Evolutionary conservation across 1,140 invertebrate genomes (phyloP), one percentile per base, ranked within the genome.

Genomic region (Adelges cooleyi): DNA sequence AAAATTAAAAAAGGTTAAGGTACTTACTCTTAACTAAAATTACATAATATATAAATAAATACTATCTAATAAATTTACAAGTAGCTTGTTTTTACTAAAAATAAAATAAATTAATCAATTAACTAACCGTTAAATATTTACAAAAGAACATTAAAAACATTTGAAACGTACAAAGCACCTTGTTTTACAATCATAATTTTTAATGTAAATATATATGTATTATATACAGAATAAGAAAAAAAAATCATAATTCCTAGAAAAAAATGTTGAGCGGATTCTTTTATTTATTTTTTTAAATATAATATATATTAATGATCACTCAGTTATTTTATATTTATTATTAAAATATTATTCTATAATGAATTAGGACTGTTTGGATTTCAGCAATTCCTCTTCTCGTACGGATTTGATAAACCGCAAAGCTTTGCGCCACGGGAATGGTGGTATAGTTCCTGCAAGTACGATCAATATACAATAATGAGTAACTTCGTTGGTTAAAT

Each of bases 131-230:
- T 18, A 20, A 42, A n/a, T 62, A 62, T 62, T 40, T 62, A 62
- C 56, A 62, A 46, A 27, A 62, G 23, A 46, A 62, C 11, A 33
- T 33, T 6, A 33, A 33, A 44, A 44, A 44, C 10, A 33, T 62
- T 29, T 62, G 13, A 62, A 62, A 62, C 42, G 27, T 6, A 29
- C 56, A 62, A 62, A 62, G 56, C 42, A 46, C 56, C 40, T 46
- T 22, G 13, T 48, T 48, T 2, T 48, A 59, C 6, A 29, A 27
- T n/a, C n/a, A 52, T n/a, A 51, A 29, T 6, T 13, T 15, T 25
- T 18, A n/a, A 18, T 52, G 17, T 53, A 3, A 15, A 29, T 33
- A 18, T 38, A 20, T 18, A 5, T 33, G 8, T 18, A 18, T n/a
- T 52, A 52, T 25, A 33, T n/a, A n/a, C 23, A 40, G 38, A 42